These are phyloP conservation scores for Nysson spinosus DNA, from an alignment of 2,888 invertebrate species.

Conservation along the genomic window DNA sequence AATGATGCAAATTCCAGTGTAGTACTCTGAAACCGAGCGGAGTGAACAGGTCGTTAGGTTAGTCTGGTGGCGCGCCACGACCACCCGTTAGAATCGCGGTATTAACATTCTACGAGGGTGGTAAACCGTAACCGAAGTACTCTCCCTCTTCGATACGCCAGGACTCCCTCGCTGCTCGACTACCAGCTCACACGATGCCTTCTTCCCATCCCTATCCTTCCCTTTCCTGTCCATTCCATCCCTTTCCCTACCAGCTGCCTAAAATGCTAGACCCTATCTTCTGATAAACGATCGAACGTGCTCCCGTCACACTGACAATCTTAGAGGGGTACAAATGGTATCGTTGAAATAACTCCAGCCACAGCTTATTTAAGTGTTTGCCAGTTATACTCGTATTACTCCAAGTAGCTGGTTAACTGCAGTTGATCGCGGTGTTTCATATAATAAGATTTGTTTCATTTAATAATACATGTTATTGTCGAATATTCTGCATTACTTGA, in stretches of 20 bases:
- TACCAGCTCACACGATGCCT: neutral
- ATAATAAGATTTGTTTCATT: no score
- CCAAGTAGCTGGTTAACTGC: no score
- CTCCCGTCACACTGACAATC: neutral
- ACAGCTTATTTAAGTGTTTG: no score
- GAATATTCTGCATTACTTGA: no score
- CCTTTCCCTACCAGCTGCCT: no score
- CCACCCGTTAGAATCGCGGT: slow-evolving; percentile 11
- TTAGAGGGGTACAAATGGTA: no score
- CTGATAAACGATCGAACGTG: neutral
- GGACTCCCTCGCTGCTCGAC: slow-evolving; percentile 1
- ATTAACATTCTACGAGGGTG: slow-evolving; percentile 9
- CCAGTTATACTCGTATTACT: no score
- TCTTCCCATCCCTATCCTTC: slow-evolving; percentile 1
- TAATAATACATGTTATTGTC: no score
- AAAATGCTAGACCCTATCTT: neutral
- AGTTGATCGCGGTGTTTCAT: no score
- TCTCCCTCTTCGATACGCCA: slow-evolving; percentile 5
- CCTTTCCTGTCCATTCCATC: no score
- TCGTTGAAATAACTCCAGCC: no score
- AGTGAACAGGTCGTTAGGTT: slow-evolving; percentile 9
- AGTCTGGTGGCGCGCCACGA: slow-evolving; percentile 1
- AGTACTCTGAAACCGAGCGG: neutral
- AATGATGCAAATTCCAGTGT: slow-evolving; percentile 2
- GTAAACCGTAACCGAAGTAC: slow-evolving; percentile 8